Evolutionary conservation across 2,888 invertebrate species (phyloP).

Genomic region (Epistrophe grossulariae): DNA sequence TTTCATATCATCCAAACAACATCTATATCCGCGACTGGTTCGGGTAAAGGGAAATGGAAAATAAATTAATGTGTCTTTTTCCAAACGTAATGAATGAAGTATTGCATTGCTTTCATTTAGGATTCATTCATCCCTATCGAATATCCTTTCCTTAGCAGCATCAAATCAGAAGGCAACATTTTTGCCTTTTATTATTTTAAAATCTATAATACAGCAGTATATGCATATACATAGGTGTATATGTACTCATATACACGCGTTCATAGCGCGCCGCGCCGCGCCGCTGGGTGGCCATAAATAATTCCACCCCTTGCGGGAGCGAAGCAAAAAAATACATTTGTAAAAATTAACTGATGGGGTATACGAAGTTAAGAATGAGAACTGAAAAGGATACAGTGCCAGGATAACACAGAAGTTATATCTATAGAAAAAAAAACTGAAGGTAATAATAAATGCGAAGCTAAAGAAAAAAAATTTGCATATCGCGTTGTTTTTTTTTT

Average conservation of each 20-base stretch:
- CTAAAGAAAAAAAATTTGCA: constrained; percentile 66
- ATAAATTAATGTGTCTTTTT: constrained; percentile 66
- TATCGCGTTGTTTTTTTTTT: constrained; percentile 56
- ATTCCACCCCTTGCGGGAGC: constrained; percentile 73
- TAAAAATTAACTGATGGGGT: constrained; percentile 76
- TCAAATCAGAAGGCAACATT: constrained; percentile 46
- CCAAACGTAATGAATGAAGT: constrained; percentile 71
- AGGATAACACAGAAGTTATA: constrained; percentile 64
- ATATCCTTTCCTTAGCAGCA: constrained; percentile 33
- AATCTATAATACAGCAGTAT: constrained; percentile 64
- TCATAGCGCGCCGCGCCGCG: constrained; percentile 8
- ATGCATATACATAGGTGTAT: too few relatives aligned
- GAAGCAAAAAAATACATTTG: constrained; percentile 66
- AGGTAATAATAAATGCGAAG: constrained; percentile 69
- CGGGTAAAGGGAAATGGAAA: neutral
- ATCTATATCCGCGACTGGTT: neutral
- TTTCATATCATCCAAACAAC: neutral
- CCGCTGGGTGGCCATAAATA: constrained; percentile 73
- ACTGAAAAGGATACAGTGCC: constrained; percentile 68
- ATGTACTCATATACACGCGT: constrained; percentile 24
- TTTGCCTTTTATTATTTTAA: constrained; percentile 74
- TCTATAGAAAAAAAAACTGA: constrained; percentile 39
- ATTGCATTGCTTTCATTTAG: constrained; percentile 73
- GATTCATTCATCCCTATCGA: constrained; percentile 65
- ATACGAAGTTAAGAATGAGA: constrained; percentile 60